phyloP scores from a whole-genome alignment of 1,140 invertebrate genomes.

The Hyles vespertilio region DNA sequence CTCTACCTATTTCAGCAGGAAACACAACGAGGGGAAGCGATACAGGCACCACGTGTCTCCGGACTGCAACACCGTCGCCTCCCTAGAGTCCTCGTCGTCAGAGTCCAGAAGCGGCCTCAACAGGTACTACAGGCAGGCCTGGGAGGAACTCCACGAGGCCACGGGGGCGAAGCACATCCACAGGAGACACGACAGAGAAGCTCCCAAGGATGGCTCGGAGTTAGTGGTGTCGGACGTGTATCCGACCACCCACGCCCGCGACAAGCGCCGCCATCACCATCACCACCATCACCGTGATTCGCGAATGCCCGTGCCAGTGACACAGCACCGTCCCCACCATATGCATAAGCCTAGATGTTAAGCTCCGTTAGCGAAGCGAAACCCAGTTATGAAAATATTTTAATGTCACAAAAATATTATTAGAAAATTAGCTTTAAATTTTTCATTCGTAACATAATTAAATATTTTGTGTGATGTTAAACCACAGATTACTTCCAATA shows the following conservation, averaged over 20 bases:
- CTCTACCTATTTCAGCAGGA: constrained; percentile 36
- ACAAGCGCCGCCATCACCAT: constrained; percentile 88
- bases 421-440: too few species aligned
- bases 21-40: constrained; percentile 85
- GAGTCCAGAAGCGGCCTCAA: constrained; percentile 89
- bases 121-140: constrained; percentile 90
- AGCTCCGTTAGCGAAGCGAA: neutral
- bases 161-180: constrained; percentile 77
- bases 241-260: constrained; percentile 71
- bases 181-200: constrained; percentile 64
- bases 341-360: constrained; percentile 69
- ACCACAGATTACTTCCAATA: too few species aligned
- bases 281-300: constrained; percentile 86
- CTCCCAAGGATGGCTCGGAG: constrained; percentile 87
- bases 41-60: constrained; percentile 90
- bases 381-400: too few species aligned
- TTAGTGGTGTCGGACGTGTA: constrained; percentile 86
- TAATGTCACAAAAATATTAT: too few species aligned
- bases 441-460: too few species aligned
- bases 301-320: constrained; percentile 56
- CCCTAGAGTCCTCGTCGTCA: constrained; percentile 89
- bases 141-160: constrained; percentile 93
- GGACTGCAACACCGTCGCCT: constrained; percentile 92
- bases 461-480: too few species aligned
- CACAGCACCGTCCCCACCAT: constrained; percentile 59